These are phyloP conservation scores for Strigops habroptila DNA, from an alignment of 2,113 vertebrate species.

Conservation along the genomic window DNA sequence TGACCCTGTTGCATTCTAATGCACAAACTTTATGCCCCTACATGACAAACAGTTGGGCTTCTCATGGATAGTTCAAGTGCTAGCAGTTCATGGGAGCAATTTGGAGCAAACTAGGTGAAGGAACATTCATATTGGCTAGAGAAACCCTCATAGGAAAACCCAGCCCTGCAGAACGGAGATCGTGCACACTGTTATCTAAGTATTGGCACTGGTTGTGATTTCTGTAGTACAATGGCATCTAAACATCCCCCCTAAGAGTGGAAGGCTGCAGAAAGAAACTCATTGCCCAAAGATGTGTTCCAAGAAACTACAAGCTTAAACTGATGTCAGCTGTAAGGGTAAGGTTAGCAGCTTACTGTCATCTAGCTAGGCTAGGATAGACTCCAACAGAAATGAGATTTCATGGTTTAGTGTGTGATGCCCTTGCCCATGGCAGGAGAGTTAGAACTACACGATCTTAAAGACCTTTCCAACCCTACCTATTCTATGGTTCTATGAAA, in stretches of 20 bases:
- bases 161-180: background rate
- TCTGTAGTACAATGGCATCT: background rate
- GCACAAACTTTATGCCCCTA: background rate
- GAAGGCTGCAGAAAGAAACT: background rate
- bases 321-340: background rate
- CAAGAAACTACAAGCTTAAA: background rate
- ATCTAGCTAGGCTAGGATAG: background rate
- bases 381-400: background rate
- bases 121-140: background rate
- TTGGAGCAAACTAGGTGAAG: background rate
- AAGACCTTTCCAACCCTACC: background rate
- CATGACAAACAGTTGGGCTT: background rate
- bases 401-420: background rate
- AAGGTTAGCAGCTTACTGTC: background rate
- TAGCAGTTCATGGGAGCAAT: background rate
- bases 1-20: background rate
- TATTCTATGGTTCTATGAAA: background rate
- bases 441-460: background rate
- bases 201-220: background rate
- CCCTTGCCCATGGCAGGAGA: background rate
- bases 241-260: background rate
- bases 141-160: background rate
- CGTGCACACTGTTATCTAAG: background rate
- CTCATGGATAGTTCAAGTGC: conserved; percentile 40
- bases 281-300: background rate